Evolutionary conservation across 2,888 invertebrate species (phyloP), one percentile per base, ranked within the genome.

Genomic region (Petrophora chlorosata): DNA sequence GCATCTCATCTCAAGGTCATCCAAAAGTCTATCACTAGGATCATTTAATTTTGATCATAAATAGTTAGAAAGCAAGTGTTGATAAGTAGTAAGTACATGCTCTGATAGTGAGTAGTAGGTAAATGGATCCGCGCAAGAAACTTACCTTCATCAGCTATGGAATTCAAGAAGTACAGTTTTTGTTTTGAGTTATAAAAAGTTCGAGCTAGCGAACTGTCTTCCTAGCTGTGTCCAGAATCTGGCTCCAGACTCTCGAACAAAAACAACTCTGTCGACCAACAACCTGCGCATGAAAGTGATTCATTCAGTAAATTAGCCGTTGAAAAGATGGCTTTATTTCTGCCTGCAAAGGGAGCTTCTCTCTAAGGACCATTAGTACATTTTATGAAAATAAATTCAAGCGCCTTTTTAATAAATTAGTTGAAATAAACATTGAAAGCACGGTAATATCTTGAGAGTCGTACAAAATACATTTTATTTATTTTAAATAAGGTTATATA

Each of bases 221-320:
- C 2, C 3, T 40, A 10, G 38, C 15, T 22, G 28, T 29, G 9
- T n/a, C 19, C 34, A 41, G 32, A 25, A 17, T 19, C 17, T 17
- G 19, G 25, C 23, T 5, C 35, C 41, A 32, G 30, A 13, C 35
- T 17, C 50, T 52, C 36, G 47, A 59, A 56, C 67, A 75, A 75
- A 77, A 78, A 75, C 73, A 73, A 67, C 63, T 57, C 43, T 50
- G 51, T 34, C 57, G 61, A 59, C 59, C 63, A 47, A 54, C 56
- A 66, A 67, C 69, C 76, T 81, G 79, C 67, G 56, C 72, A 71
- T 76, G 78, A 79, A 74, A 72, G 73, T 73, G 71, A 80, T 82
- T 83, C 75, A 79, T 83, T 76, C 61, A 60, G 59, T 66, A 76
- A 79, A 85, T 82, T 79, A 75, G 71, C 66, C 62, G 67, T 68